Conservation (phyloP, 2,797 vertebrate genomes). For the Periparus ater region DNA sequence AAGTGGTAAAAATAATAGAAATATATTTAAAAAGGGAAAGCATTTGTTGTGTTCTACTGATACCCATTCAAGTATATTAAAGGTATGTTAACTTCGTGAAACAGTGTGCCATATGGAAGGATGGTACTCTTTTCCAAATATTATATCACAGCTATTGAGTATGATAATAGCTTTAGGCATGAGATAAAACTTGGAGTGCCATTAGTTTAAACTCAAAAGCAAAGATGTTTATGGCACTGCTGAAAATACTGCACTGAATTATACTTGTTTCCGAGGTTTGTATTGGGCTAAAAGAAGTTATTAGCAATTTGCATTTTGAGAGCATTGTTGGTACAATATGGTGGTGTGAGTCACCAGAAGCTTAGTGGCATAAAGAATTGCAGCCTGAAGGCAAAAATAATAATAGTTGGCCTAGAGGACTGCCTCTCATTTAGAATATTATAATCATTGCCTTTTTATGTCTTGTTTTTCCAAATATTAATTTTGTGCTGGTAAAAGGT, state of each 20-base stretch:
- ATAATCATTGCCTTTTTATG: background rate
- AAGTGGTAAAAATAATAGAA: background rate
- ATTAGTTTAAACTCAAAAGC: background rate
- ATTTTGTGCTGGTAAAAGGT: background rate
- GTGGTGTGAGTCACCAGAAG: conserved; percentile 41
- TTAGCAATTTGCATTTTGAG: conserved; percentile 48
- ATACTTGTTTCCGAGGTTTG: background rate
- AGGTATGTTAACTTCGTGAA: background rate
- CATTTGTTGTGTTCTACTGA: background rate
- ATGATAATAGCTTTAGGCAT: background rate
- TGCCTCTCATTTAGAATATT: background rate
- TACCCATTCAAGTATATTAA: background rate
- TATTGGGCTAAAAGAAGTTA: conserved; percentile 1
- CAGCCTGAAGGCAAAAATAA: background rate
- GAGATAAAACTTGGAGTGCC: background rate
- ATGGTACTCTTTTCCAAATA: background rate
- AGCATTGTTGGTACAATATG: conserved; percentile 6
- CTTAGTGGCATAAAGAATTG: background rate
- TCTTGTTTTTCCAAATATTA: background rate
- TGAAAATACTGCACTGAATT: background rate
- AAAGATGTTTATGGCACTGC: background rate
- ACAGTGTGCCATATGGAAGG: background rate
- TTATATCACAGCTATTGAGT: background rate
- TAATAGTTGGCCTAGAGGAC: background rate
- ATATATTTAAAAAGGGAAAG: background rate